A percentile compares a stretch with the other conserved stretches of the same genome.
Conservation (phyloP, 2,113 vertebrate genomes). For the Acrocephalus arundinaceus region DNA sequence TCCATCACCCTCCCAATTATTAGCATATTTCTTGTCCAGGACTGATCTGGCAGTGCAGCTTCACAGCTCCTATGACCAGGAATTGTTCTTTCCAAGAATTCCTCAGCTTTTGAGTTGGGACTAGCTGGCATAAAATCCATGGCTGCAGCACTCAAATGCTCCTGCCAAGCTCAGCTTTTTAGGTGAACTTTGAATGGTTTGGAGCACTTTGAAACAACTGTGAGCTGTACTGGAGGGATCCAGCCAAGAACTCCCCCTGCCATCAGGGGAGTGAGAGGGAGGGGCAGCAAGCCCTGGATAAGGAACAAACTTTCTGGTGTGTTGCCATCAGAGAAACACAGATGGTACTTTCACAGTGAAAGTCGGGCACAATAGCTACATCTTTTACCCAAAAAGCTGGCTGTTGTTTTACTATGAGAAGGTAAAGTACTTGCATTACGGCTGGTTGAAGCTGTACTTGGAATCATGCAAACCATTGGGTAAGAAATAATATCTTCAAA, state of each 20-base stretch:
- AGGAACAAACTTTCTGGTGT: neutral
- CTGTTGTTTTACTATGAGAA: neutral
- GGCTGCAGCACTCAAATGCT: neutral
- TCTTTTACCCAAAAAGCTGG: neutral
- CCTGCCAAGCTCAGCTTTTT: neutral
- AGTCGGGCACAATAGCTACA: neutral
- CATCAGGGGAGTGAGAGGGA: neutral
- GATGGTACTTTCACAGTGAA: neutral
- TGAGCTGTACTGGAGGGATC: neutral
- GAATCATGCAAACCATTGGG: neutral
- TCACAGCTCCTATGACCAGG: neutral
- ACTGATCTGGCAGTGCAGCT: neutral
- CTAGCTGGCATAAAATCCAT: neutral
- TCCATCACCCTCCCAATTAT: neutral
- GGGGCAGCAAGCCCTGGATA: neutral
- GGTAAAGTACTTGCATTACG: neutral
- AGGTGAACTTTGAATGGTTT: conserved; percentile 18
- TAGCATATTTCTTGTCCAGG: neutral
- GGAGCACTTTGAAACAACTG: neutral
- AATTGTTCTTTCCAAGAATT: conserved; percentile 16
- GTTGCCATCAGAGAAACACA: neutral
- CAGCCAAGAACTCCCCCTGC: neutral
- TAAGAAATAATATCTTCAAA: neutral
- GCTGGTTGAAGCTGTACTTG: neutral
- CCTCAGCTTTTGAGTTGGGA: neutral